Base-by-base conservation (phyloP, 2,888 invertebrate species). In the Lepetodrilus schrolli region DNA sequence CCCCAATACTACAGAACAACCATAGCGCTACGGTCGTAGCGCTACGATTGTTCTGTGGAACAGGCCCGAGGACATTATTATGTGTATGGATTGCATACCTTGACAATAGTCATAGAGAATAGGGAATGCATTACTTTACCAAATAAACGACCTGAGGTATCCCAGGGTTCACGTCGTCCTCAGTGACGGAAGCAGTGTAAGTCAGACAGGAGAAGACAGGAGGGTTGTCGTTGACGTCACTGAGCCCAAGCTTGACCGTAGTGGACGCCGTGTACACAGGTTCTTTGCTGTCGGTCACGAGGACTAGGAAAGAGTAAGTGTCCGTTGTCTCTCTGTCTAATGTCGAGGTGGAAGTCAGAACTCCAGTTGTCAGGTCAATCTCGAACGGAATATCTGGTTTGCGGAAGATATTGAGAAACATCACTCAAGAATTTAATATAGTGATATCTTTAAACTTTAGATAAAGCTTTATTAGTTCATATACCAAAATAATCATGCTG, bases 191-290 rank as follows among this genome's bases (percentile, higher is more conserved):
- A 2, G 34, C 74, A 0, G 26, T 8, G 43, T 75, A 75, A 2
- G 17, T 13, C 1, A 30, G 10, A 0, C 66, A 20, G 4, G 76
- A 49, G 50, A 79, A 78, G 21, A 49, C 10, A 13, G 66, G 66
- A 20, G 38, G 37, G 10, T 66, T 66, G 66, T 66, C 66, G 13
- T 66, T 66, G 10, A 38, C 66, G 21, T 66, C 66, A 66, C 5
- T n/a, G 38, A 66, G 13, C 1, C 20, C 21, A 10, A 66, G 8
- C 1, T 20, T 0, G 36, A 66, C 66, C 7, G 66, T 66, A 37
- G 66, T 66, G 5, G 66, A 30, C 1, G 76, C 78, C 0, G 73
- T n/a, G 26, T 79, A 71, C 66, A 77, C 76, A 17, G 66, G 66
- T 20, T 8, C 20, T 10, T 78, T 78, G 38, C 68, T 69, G 58